A percentile compares a stretch with the other conserved stretches of the same genome.
These are phyloP conservation scores for Schizopygopsis malacanthus DNA, from an alignment of 2,797 vertebrate species.

Conservation along the genomic window DNA sequence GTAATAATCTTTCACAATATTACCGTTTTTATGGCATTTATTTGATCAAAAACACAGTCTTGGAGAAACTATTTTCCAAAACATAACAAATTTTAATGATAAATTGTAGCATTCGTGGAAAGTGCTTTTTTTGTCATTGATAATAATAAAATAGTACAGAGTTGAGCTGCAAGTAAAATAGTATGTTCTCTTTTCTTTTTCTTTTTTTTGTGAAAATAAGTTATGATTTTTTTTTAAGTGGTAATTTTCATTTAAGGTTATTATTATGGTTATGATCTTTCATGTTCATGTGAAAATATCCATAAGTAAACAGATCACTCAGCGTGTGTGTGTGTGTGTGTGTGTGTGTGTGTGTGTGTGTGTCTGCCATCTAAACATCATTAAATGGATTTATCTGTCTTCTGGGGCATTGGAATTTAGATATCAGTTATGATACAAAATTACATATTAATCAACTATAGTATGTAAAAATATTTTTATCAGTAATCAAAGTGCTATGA, in stretches of 20 bases:
- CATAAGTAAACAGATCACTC: neutral
- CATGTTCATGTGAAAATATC: neutral
- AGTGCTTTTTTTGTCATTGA: neutral
- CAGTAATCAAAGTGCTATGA: neutral
- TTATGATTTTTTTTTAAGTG: neutral
- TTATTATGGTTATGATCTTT: neutral
- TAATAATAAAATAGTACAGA: neutral
- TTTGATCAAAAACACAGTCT: neutral
- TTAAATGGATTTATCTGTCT: neutral
- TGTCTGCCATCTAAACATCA: neutral
- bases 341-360: neutral
- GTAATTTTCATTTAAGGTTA: neutral
- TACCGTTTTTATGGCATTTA: neutral
- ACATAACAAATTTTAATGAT: neutral
- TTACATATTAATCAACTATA: neutral
- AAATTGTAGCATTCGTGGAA: neutral
- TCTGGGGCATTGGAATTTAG: neutral
- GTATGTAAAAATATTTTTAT: neutral
- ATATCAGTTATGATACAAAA: neutral
- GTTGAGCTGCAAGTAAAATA: no score
- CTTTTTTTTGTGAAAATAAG: neutral
- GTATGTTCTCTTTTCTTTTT: neutral
- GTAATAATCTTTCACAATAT: neutral
- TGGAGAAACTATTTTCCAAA: neutral
- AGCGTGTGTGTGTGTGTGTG: no score